Evolutionary conservation across 2,113 vertebrate genomes (phyloP).

Genomic region (Tor tambroides): DNA sequence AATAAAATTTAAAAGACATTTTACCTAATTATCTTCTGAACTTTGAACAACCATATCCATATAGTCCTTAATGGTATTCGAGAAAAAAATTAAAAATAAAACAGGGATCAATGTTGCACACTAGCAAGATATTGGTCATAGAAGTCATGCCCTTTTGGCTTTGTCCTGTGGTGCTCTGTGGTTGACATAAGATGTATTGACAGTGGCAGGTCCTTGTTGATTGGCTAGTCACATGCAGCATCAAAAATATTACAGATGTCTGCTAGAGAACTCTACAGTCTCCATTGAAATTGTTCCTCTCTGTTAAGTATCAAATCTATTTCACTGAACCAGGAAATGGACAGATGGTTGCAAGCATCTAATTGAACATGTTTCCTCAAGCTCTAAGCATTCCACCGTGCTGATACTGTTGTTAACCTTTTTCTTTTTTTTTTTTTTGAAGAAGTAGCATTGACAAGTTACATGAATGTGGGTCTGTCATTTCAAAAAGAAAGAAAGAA

Average conservation of each 20-base stretch:
- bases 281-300: not conserved
- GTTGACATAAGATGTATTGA: not conserved
- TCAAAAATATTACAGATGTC: not conserved
- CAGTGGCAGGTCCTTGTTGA: not conserved
- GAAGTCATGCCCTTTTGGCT: not conserved
- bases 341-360: not conserved
- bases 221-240: not conserved
- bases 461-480: slow-evolving; percentile 47
- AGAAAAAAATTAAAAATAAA: slow-evolving; percentile 30
- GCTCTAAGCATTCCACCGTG: not conserved
- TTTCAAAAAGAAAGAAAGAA: no score
- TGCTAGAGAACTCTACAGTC: not conserved
- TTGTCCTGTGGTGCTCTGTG: not conserved
- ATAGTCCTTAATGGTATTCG: slow-evolving; percentile 51
- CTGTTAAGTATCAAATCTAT: slow-evolving; percentile 7
- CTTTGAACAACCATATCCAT: slow-evolving; percentile 62
- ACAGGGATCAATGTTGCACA: slow-evolving; percentile 44
- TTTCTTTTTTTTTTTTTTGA: not conserved
- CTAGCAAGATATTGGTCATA: slow-evolving; percentile 53
- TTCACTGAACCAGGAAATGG: not conserved
- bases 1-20: slow-evolving; percentile 65
- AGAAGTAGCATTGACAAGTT: not conserved
- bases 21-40: slow-evolving; percentile 65
- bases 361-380: not conserved
- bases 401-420: not conserved